phyloP scores from a whole-genome alignment of 1,140 invertebrate species.

The Drosophila parabipectinata region DNA sequence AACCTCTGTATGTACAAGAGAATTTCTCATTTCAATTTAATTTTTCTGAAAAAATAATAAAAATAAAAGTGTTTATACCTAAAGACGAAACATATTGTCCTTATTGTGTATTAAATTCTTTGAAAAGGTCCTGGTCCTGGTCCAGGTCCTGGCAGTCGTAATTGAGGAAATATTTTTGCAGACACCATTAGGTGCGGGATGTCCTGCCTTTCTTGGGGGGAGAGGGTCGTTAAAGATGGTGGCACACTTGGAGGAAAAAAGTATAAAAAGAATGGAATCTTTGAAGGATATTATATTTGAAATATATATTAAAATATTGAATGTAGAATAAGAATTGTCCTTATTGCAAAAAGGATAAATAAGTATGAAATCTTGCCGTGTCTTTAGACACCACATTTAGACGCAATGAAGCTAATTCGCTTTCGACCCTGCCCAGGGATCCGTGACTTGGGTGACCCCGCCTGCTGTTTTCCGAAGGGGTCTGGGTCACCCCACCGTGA shows the following conservation, averaged over 20 bases:
- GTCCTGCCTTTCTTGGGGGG: not conserved
- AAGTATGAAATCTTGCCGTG: conserved; percentile 4
- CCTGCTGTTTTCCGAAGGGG: conserved; percentile 14
- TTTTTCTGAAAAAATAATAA: conserved; percentile 55
- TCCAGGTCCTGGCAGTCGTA: conserved; percentile 34
- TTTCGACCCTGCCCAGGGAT: conserved; percentile 33
- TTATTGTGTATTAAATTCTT: conserved; percentile 48
- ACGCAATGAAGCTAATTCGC: conserved; percentile 77
- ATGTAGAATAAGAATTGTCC: no score
- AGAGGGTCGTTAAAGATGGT: not conserved
- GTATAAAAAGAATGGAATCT: not conserved
- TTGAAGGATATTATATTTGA: not conserved
- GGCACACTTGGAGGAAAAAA: no score
- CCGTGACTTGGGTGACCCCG: conserved; percentile 14
- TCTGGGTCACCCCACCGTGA: conserved; percentile 6
- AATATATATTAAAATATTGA: no score
- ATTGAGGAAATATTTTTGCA: conserved; percentile 64
- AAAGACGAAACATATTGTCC: conserved; percentile 32
- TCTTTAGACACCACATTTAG: conserved; percentile 72
- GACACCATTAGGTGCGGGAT: conserved; percentile 72
- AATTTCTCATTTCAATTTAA: conserved; percentile 63
- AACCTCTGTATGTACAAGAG: conserved; percentile 63
- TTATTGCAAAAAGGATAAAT: no score
- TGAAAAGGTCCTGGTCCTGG: conserved; percentile 10
- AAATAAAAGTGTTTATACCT: conserved; percentile 63